These are phyloP conservation scores for Zaprionus inermis DNA, from an alignment of 1,140 invertebrate species.

Conservation along the genomic window DNA sequence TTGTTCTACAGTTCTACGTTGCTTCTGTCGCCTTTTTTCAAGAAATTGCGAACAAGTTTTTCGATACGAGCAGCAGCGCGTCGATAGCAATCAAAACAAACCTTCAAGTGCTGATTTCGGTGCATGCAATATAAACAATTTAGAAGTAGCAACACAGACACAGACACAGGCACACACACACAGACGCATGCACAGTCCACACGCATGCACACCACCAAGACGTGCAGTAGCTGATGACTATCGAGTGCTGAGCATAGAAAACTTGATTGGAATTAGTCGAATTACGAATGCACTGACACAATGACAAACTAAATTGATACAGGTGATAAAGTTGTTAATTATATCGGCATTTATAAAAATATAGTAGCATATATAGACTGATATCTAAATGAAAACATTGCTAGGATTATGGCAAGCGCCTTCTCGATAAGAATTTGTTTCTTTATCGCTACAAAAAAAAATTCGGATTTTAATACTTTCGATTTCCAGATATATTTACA, in stretches of 20 bases:
- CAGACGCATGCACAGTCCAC: constrained; percentile 3
- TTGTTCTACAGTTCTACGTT: neutral
- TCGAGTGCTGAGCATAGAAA: constrained; percentile 33
- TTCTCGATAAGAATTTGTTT: too few species aligned
- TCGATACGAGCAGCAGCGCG: constrained; percentile 59
- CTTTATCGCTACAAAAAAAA: too few species aligned
- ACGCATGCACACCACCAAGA: constrained; percentile 8
- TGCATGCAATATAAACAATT: constrained; percentile 77
- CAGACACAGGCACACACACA: constrained; percentile 13
- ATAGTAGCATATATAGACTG: neutral
- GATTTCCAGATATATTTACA: too few species aligned
- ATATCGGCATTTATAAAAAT: too few species aligned
- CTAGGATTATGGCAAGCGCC: neutral
- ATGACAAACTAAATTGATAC: neutral
- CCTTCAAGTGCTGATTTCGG: constrained; percentile 75
- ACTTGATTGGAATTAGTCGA: constrained; percentile 4
- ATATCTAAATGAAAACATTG: neutral
- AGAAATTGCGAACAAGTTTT: constrained; percentile 37
- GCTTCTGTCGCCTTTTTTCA: neutral
- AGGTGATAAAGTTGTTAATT: neutral
- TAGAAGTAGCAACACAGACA: constrained; percentile 54
- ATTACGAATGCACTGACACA: neutral
- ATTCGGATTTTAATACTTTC: too few species aligned
- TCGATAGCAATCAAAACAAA: constrained; percentile 77
- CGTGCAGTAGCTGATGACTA: constrained; percentile 42